These are phyloP conservation scores for Antigone vipio DNA, from an alignment of 2,113 vertebrate species.

Conservation along the genomic window DNA sequence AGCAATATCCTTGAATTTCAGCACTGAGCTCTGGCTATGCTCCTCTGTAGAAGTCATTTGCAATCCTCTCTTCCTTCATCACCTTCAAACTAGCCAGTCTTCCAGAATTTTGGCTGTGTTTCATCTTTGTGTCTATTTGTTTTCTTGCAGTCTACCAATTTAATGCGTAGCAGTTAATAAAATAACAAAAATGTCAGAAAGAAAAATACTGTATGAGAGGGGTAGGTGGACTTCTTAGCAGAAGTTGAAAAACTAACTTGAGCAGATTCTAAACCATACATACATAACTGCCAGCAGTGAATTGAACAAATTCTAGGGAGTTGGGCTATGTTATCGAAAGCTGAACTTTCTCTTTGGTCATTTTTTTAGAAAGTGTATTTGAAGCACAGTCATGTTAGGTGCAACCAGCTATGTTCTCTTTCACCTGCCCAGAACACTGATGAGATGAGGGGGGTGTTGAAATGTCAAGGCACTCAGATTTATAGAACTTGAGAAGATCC, in stretches of 20 bases:
- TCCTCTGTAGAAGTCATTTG: background rate
- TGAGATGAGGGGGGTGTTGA: background rate
- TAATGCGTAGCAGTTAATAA: conserved; percentile 4
- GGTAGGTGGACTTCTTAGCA: background rate
- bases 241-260: background rate
- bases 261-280: conserved; percentile 3
- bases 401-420: background rate
- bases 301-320: background rate
- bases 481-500: background rate
- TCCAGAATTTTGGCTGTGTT: background rate
- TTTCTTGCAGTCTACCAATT: background rate
- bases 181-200: background rate
- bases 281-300: background rate
- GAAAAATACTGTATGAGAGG: conserved; percentile 2
- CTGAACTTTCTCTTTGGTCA: background rate
- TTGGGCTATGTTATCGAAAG: background rate
- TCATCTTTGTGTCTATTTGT: background rate
- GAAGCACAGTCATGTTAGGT: background rate
- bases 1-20: background rate
- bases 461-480: background rate
- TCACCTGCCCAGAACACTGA: background rate
- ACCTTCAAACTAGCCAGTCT: background rate
- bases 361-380: background rate
- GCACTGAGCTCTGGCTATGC: background rate
- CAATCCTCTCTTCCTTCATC: conserved; percentile 14